Conservation (phyloP, 2,113 vertebrate species). For the Zeus faber region DNA sequence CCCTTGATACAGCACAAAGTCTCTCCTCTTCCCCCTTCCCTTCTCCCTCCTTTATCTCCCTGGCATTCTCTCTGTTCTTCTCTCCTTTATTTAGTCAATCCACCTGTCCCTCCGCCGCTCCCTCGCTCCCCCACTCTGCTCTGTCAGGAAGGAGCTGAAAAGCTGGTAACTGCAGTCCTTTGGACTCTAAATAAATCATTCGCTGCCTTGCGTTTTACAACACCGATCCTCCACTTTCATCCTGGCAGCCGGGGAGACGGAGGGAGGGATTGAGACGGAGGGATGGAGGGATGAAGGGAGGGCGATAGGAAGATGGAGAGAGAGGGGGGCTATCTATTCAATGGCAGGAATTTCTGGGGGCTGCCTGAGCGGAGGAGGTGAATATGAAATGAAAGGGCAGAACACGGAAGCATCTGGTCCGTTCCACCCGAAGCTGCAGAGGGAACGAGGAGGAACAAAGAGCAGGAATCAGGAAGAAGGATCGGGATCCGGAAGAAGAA, state of each 20-base stretch:
- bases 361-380: too few species aligned
- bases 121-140: slow-evolving; percentile 25
- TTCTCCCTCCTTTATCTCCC: slow-evolving; percentile 4
- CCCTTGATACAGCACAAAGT: slow-evolving; percentile 21
- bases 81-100: slow-evolving; percentile 39
- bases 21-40: slow-evolving; percentile 21
- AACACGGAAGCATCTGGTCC: too few species aligned
- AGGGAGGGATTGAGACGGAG: neutral
- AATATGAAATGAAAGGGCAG: too few species aligned
- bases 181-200: slow-evolving; percentile 66
- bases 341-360: too few species aligned
- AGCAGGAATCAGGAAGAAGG: too few species aligned
- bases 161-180: slow-evolving; percentile 44
- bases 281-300: neutral
- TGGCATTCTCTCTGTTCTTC: slow-evolving; percentile 5
- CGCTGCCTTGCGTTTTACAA: slow-evolving; percentile 51
- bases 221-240: slow-evolving; percentile 50
- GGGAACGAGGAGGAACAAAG: too few species aligned
- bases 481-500: too few species aligned
- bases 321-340: too few species aligned
- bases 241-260: slow-evolving; percentile 41
- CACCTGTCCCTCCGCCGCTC: neutral
- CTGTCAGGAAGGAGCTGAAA: slow-evolving; percentile 27
- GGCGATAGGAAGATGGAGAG: slow-evolving; percentile 27
- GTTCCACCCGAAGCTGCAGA: too few species aligned